Conservation (phyloP, 2,888 invertebrate species). For the Andrena marginata region DNA sequence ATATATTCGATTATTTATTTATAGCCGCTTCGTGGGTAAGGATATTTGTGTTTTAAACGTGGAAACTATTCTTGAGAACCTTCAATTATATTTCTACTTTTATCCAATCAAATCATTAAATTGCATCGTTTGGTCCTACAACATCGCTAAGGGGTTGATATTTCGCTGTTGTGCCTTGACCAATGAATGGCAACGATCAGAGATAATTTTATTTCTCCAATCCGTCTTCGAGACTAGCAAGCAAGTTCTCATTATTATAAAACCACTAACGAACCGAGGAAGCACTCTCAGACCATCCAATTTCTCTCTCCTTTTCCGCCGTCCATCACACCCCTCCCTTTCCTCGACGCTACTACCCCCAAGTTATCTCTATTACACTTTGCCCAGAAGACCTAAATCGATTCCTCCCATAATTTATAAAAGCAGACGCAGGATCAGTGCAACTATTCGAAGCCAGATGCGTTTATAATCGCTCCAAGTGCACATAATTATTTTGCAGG, state of each 20-base stretch:
- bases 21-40: not conserved
- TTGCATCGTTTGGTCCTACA: not conserved
- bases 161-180: not conserved
- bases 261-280: constrained; percentile 81
- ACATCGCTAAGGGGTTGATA: not conserved
- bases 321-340: constrained; percentile 41
- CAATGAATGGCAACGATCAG: constrained; percentile 76
- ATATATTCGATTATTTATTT: not conserved
- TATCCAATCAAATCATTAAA: not conserved
- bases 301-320: constrained; percentile 53
- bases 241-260: constrained; percentile 79
- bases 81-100: not conserved
- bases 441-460: constrained; percentile 24
- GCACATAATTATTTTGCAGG: not conserved
- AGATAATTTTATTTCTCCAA: constrained; percentile 79
- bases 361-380: constrained; percentile 50
- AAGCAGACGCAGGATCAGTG: constrained; percentile 68
- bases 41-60: not conserved
- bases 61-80: not conserved
- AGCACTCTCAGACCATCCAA: constrained; percentile 66
- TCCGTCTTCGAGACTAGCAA: constrained; percentile 62
- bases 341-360: constrained; percentile 19
- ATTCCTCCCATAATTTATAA: constrained; percentile 66
- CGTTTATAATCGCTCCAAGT: not conserved
- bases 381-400: constrained; percentile 75